Evolutionary conservation across 2,888 invertebrate genomes (phyloP), one percentile per base, ranked within the genome.

Genomic region (Epirrita christyi): DNA sequence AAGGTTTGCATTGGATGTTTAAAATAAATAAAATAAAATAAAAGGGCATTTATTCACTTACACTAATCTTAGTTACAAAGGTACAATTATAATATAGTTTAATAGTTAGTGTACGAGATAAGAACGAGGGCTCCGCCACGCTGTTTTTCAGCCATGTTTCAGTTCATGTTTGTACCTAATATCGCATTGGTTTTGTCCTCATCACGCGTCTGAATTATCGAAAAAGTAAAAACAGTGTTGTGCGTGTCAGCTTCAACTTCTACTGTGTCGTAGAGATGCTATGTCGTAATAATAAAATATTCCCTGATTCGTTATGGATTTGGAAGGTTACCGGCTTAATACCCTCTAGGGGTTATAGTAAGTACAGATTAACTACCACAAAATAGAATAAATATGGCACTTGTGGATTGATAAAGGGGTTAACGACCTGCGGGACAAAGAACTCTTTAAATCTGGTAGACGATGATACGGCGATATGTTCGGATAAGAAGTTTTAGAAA

Each of bases 341-440:
- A 68, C 61, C 52, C 63, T 50, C 57, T 59, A 61, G 67, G 68
- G 63, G 53, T 51, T 9, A 56, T 61, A 65, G 63, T 58, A 68
- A 68, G 59, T 56, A 50, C 63, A 68, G 67, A 70, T 67, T 61
- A 60, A 61, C 69, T 58, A 54, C 59, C 57, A 60, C 66, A 64
- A 77, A 74, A 73, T 80, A 72, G 76, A 77, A 68, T 77, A 80
- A 21, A 70, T 79, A 78, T 76, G 76, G 60, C 78, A 78, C 67
- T 74, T 74, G 78, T 66, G 80, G 86, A 88, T 86, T 84, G 86
- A 88, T 86, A 85, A 80, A 64, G 66, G 76, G 86, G 82, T 83
- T 75, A 75, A 71, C 72, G 81, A 84, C 79, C 85, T 72, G 60
- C 67, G 64, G 70, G 73, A 80, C 78, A 84, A 85, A 82, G 78